phyloP scores from a whole-genome alignment of 2,888 invertebrate genomes.

The Yponomeuta malinellus region DNA sequence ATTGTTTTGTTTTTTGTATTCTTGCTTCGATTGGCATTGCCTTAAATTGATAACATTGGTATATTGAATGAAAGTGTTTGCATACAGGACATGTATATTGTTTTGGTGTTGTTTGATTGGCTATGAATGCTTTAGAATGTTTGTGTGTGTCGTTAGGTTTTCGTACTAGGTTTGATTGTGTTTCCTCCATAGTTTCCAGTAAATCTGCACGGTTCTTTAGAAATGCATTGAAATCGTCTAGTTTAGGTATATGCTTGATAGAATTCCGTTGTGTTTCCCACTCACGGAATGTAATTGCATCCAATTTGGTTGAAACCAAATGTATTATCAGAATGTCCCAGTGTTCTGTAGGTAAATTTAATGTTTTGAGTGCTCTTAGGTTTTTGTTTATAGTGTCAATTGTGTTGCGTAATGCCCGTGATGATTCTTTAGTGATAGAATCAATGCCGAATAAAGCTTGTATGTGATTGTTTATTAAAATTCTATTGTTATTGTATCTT shows the following conservation, averaged over 20 bases:
- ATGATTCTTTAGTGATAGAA: background rate
- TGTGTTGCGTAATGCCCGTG: background rate
- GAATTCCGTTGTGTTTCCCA: constrained; percentile 16
- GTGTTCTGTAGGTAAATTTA: constrained; percentile 13
- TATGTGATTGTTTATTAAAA: background rate
- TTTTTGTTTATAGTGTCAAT: constrained; percentile 9
- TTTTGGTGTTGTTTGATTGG: constrained; percentile 7
- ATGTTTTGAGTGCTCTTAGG: constrained; percentile 11
- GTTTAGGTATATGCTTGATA: constrained; percentile 9
- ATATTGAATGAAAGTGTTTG: constrained; percentile 18
- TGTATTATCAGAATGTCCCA: constrained; percentile 19
- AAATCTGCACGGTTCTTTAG: constrained; percentile 17
- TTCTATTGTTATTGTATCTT: constrained; percentile 11
- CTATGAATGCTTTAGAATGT: constrained; percentile 16
- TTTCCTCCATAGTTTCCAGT: constrained; percentile 18
- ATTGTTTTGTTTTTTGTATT: constrained; percentile 19
- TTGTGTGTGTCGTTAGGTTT: constrained; percentile 13
- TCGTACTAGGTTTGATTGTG: constrained; percentile 4
- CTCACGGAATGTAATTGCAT: constrained; percentile 12
- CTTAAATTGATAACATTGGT: constrained; percentile 22
- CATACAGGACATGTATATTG: constrained; percentile 17
- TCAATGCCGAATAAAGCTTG: background rate
- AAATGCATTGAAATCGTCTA: constrained; percentile 15
- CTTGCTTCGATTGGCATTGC: constrained; percentile 18
- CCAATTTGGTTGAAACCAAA: constrained; percentile 15